Evolutionary conservation across 2,888 invertebrate species (phyloP).

Genomic region (Byasa hedistus): DNA sequence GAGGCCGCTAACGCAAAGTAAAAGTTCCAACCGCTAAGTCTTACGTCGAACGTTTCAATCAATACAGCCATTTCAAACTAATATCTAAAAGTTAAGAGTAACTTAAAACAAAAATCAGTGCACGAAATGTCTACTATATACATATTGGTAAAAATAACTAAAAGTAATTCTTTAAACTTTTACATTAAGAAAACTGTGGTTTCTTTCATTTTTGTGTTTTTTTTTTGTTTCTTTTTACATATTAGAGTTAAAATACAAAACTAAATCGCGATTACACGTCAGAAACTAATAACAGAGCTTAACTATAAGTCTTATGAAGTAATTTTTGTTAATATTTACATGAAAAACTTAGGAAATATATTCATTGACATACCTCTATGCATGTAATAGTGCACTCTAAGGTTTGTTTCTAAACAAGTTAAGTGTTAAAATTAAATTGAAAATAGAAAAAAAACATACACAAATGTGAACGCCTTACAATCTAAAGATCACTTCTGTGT

Average conservation of each 20-base stretch:
- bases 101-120: conserved; percentile 75
- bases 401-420: conserved; percentile 56
- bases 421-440: conserved; percentile 36
- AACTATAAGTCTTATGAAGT: conserved; percentile 49
- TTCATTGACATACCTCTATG: conserved; percentile 38
- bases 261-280: conserved; percentile 51
- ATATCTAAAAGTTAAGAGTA: conserved; percentile 54
- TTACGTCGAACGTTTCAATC: conserved; percentile 53
- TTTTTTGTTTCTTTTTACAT: conserved; percentile 52
- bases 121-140: conserved; percentile 71
- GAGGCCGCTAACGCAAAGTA: conserved; percentile 45
- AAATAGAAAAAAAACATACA: conserved; percentile 37
- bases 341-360: conserved; percentile 38
- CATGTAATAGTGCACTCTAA: conserved; percentile 48
- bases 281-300: conserved; percentile 57
- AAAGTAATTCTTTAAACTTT: conserved; percentile 53
- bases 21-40: conserved; percentile 51
- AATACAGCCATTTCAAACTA: conserved; percentile 70
- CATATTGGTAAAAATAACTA: conserved; percentile 57
- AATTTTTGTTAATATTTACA: conserved; percentile 58
- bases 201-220: conserved; percentile 56
- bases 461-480: conserved; percentile 41
- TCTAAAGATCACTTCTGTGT: conserved; percentile 69
- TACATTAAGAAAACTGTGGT: conserved; percentile 45
- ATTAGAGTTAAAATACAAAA: conserved; percentile 41